Conservation (phyloP, 2,113 vertebrate genomes). For the zebrafish (Danio rerio) region GRCz12tu NC_133195.1:17594501-17595000, state of each 20-base stretch:
- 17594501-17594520: too few relatives aligned
- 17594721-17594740: background rate
- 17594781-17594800: constrained; percentile 13
- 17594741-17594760: background rate
- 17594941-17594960: constrained; percentile 29
- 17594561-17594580: too few relatives aligned
- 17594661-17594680: background rate
- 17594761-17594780: constrained; percentile 1
- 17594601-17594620: too few relatives aligned
- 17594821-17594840: constrained; percentile 53
- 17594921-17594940: constrained; percentile 50
- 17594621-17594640: too few relatives aligned
- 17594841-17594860: constrained; percentile 52
- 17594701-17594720: background rate
- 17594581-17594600: too few relatives aligned
- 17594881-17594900: constrained; percentile 42
- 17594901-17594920: constrained; percentile 27
- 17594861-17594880: constrained; percentile 44
- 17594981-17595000: constrained; percentile 29
- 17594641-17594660: background rate
- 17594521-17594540: too few relatives aligned
- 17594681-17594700: background rate
- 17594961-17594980: constrained; percentile 31
- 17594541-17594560: too few relatives aligned
- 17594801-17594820: constrained; percentile 24